Conservation (phyloP, 2,888 invertebrate genomes). For the Perdita meconis region DNA sequence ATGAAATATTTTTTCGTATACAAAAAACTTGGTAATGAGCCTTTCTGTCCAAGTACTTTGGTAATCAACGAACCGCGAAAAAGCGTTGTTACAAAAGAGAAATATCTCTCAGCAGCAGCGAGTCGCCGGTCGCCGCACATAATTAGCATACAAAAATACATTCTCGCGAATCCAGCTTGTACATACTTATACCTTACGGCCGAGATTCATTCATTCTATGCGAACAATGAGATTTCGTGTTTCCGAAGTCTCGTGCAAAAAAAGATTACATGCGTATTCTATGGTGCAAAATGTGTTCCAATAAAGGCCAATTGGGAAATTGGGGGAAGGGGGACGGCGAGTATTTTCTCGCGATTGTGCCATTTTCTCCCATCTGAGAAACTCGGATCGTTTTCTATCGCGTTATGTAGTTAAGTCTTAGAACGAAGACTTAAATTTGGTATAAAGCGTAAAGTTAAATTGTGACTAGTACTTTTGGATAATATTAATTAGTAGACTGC, state of each 20-base stretch:
- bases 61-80: slow-evolving; percentile 57
- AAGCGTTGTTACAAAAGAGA: slow-evolving; percentile 45
- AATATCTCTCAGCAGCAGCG: slow-evolving; percentile 39
- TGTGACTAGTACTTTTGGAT: too few relatives aligned
- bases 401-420: too few relatives aligned
- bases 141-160: slow-evolving; percentile 68
- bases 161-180: slow-evolving; percentile 34
- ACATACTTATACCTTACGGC: slow-evolving; percentile 34
- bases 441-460: too few relatives aligned
- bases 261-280: neutral
- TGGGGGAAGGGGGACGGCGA: too few relatives aligned
- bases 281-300: slow-evolving; percentile 20
- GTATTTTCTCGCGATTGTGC: too few relatives aligned
- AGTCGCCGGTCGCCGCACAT: slow-evolving; percentile 41
- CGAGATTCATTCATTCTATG: slow-evolving; percentile 40
- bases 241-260: slow-evolving; percentile 22
- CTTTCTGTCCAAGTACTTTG: too few relatives aligned
- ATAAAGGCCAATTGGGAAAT: slow-evolving; percentile 64
- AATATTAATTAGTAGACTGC: too few relatives aligned
- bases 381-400: slow-evolving; percentile 21
- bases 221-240: slow-evolving; percentile 62
- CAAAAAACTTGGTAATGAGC: too few relatives aligned
- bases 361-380: slow-evolving; percentile 12
- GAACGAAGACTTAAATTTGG: too few relatives aligned
- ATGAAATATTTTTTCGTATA: too few relatives aligned